phyloP scores from a whole-genome alignment of 2,888 invertebrate genomes.

The Sialis fuliginosa region DNA sequence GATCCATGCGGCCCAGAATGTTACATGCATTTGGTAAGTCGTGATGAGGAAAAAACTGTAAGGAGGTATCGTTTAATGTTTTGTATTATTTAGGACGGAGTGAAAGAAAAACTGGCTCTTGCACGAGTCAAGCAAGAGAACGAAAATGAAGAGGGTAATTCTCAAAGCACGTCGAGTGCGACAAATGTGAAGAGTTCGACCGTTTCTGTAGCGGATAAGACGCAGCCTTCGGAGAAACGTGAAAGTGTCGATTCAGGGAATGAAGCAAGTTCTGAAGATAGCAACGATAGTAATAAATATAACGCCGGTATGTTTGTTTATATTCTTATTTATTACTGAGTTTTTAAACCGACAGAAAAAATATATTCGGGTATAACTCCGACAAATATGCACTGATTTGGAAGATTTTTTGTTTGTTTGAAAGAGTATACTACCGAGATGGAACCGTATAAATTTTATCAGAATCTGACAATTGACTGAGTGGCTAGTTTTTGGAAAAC shows the following conservation, averaged over 20 bases:
- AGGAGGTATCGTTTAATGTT: no score
- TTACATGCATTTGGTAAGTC: constrained; percentile 66
- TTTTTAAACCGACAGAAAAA: no score
- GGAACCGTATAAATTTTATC: no score
- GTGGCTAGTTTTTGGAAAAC: no score
- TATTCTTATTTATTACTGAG: no score
- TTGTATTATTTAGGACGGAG: constrained; percentile 65
- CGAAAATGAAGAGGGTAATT: constrained; percentile 22
- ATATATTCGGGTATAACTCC: no score
- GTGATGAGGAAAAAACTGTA: no score
- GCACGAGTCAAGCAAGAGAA: constrained; percentile 35
- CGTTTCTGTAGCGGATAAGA: constrained; percentile 11
- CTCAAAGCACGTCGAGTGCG: constrained; percentile 14
- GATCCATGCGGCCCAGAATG: constrained; percentile 79
- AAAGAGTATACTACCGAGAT: no score
- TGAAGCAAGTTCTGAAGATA: constrained; percentile 86
- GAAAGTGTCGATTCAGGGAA: constrained; percentile 71
- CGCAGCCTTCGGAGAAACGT: constrained; percentile 35
- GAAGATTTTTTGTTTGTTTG: no score
- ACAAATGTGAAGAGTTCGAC: constrained; percentile 11
- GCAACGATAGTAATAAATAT: constrained; percentile 71
- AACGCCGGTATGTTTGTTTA: background rate
- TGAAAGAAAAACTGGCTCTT: constrained; percentile 58
- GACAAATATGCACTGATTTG: no score
- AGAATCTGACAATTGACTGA: no score